Evolutionary conservation across 2,797 vertebrate genomes (phyloP).

Genomic region (Oophaga sylvatica): DNA sequence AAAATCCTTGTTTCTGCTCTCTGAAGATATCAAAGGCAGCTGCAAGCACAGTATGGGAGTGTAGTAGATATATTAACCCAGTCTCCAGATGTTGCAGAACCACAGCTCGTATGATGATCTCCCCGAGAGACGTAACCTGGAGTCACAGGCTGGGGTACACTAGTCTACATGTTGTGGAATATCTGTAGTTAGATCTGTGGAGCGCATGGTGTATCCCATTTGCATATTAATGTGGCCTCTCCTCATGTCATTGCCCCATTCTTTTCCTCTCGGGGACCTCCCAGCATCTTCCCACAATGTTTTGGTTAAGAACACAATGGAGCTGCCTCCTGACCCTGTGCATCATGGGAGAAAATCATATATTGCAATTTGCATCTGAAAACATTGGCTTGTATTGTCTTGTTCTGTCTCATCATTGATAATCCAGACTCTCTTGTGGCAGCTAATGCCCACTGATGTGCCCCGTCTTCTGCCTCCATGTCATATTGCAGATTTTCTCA

Average conservation of each 20-base stretch:
- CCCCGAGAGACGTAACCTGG: neutral
- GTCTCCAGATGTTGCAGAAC: neutral
- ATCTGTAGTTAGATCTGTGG: neutral
- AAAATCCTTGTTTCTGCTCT: no score
- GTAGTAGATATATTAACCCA: no score
- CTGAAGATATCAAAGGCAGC: no score
- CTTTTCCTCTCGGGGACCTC: neutral
- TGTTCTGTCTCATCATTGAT: neutral
- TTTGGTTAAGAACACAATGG: neutral
- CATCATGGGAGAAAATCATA: neutral
- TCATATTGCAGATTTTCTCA: no score
- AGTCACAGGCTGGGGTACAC: neutral
- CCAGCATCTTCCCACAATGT: neutral
- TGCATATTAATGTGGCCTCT: constrained; percentile 26
- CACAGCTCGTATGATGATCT: neutral
- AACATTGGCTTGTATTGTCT: neutral
- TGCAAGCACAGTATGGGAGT: no score
- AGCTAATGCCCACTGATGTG: neutral
- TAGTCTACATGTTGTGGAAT: neutral
- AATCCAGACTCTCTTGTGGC: neutral
- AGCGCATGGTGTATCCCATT: neutral
- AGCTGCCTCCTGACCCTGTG: neutral
- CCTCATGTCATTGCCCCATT: neutral
- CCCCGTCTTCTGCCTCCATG: neutral
- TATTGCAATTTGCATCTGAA: neutral